Percentiles rank a stretch among this genome's conserved stretches.
Conservation (phyloP, 2,888 invertebrate species). For the Epiblema foenella region DNA sequence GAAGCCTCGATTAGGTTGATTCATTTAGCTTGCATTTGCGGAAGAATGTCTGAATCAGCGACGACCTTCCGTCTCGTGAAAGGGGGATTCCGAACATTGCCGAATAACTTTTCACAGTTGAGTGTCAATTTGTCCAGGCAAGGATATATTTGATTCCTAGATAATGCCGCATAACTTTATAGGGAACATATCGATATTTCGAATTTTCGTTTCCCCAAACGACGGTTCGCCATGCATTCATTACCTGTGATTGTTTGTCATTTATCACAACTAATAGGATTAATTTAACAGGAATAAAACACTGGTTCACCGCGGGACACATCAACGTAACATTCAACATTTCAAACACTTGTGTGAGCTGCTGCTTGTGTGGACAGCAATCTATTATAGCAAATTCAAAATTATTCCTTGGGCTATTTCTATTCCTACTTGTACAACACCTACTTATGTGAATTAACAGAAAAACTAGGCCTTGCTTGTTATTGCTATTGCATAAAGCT, state of each 20-base stretch:
- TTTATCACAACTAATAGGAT: conserved; percentile 23
- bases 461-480: neutral
- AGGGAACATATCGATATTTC: too few relatives aligned
- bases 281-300: conserved; percentile 20
- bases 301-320: neutral
- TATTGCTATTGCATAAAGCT: conserved; percentile 2
- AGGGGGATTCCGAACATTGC: neutral
- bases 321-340: neutral
- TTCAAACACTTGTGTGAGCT: neutral
- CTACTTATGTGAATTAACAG: neutral
- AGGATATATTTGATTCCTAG: too few relatives aligned
- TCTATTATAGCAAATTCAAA: neutral
- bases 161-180: too few relatives aligned
- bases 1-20: conserved; percentile 28
- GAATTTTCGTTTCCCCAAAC: conserved; percentile 27
- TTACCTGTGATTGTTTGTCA: conserved; percentile 30
- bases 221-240: conserved; percentile 18
- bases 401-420: neutral
- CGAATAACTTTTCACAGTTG: neutral
- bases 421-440: neutral
- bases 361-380: neutral
- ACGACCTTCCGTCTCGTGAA: conserved; percentile 11
- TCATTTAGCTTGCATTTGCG: conserved; percentile 30
- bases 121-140: too few relatives aligned
- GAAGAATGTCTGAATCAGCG: conserved; percentile 39